Base-by-base conservation (phyloP, 2,888 invertebrate species). In the Eristalis pertinax region DNA sequence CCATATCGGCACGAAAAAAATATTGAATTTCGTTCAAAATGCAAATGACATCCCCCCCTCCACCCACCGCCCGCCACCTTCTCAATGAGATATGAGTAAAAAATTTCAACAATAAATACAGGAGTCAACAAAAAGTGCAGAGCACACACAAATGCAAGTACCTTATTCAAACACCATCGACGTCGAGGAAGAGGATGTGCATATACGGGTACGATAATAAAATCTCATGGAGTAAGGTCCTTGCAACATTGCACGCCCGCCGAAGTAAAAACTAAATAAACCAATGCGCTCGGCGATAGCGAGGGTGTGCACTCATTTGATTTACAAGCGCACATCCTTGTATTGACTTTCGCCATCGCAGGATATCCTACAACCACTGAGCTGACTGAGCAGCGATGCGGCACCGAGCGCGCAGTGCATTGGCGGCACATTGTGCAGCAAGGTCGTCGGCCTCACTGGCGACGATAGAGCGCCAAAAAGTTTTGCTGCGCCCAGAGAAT, bases 321-420 rank as follows among this genome's bases (percentile, higher is more conserved):
- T 87, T 87, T 87, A 87, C 87, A 87, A 76, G 84, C 84, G 79
- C 83, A 83, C 79, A 83, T 87, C 87, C 87, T 76, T 87, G 84
- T 84, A 87, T 87, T 87, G 86, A 83, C 86, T 87, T 69, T 87
- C 70, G 82, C 78, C 74, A 50, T 76, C 68, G 72, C 76, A 56
- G 32, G 29, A 15, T 22, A 62, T 38, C 58, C 67, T 22, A 73
- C 50, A 75, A 50, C 22, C 58, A 72, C 50, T 80, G 62, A 50
- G 67, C 50, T 80, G 62, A 50, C 72, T 58, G 1, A n/a, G 38
- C 29, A 15, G 11, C 38, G 11, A 19, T 19, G 50, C 50, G 38
- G 64, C 38, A 76, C 32, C 43, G 50, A 24, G 24, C 35, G 35
- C 41, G 63, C 60, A 67, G 7, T 64, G 35, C 4, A 64, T 32